A percentile compares a stretch with the other conserved stretches of the same genome.
phyloP scores from a whole-genome alignment of 2,797 vertebrate species.

The Gymnoscopelus braueri region DNA sequence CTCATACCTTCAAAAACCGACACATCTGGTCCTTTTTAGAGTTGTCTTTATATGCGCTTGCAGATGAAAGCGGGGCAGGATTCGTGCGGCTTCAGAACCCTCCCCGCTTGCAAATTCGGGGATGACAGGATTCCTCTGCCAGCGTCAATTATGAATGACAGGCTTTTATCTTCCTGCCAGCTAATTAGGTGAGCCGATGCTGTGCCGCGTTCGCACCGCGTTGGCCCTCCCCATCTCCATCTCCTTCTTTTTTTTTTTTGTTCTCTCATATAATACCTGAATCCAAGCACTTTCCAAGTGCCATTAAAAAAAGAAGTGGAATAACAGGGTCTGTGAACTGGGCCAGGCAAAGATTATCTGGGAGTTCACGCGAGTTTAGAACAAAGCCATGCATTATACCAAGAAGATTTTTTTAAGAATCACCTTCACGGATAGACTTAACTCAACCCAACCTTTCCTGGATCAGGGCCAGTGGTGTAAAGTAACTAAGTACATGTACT shows the following conservation, averaged over 20 bases:
- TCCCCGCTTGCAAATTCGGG: slow-evolving; percentile 74
- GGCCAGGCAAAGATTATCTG: slow-evolving; percentile 46
- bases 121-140: slow-evolving; percentile 76
- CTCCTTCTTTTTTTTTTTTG: slow-evolving; percentile 22
- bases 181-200: slow-evolving; percentile 76
- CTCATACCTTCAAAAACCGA: slow-evolving; percentile 51
- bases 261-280: slow-evolving; percentile 56
- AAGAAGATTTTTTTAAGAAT: slow-evolving; percentile 7
- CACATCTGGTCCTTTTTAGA: slow-evolving; percentile 56
- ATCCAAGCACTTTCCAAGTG: slow-evolving; percentile 39
- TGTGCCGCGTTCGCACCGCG: slow-evolving; percentile 36
- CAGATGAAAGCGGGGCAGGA: slow-evolving; percentile 76
- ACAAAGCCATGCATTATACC: slow-evolving; percentile 38
- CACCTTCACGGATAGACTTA: neutral
- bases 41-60: slow-evolving; percentile 44
- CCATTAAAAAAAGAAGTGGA: slow-evolving; percentile 16
- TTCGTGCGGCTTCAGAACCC: slow-evolving; percentile 60
- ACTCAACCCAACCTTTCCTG: too few species aligned
- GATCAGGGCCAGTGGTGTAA: too few species aligned
- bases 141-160: slow-evolving; percentile 82
- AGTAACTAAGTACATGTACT: too few species aligned
- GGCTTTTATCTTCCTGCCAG: slow-evolving; percentile 77
- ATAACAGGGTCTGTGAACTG: slow-evolving; percentile 20
- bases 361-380: slow-evolving; percentile 51
- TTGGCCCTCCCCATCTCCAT: slow-evolving; percentile 32